A percentile compares a stretch with the other conserved stretches of the same genome.
phyloP scores from a whole-genome alignment of 2,113 vertebrate genomes.

The Pygathrix nemaeus region DNA sequence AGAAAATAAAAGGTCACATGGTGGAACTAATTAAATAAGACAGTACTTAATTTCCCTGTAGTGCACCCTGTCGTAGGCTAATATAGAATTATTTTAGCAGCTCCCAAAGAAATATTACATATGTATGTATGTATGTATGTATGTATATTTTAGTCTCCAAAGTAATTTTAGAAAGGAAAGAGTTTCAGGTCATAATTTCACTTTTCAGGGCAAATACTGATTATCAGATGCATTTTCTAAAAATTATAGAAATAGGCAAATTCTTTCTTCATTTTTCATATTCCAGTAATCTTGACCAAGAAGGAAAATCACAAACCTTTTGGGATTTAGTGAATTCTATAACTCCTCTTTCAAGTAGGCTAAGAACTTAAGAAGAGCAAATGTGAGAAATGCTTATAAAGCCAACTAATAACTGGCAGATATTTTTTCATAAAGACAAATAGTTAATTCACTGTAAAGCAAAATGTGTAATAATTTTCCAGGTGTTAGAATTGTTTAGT shows the following conservation, averaged over 20 bases:
- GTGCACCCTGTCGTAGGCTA: not conserved
- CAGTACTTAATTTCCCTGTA: not conserved
- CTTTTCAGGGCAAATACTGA: not conserved
- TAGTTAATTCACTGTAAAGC: slow-evolving; percentile 10
- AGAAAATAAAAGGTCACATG: not conserved
- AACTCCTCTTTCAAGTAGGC: slow-evolving; percentile 20
- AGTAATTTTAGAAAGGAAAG: not conserved
- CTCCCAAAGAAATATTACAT: not conserved
- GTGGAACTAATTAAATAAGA: slow-evolving; percentile 29
- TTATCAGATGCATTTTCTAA: not conserved
- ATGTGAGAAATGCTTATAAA: not conserved
- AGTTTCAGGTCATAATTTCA: slow-evolving; percentile 12
- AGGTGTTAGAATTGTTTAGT: slow-evolving; percentile 57
- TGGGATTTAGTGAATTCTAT: not conserved
- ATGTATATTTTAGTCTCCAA: not conserved
- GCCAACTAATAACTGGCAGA: not conserved
- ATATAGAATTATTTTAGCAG: slow-evolving; percentile 21
- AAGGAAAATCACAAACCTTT: slow-evolving; percentile 17
- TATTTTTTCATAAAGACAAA: slow-evolving; percentile 38
- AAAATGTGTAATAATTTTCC: slow-evolving; percentile 34
- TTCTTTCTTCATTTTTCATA: not conserved
- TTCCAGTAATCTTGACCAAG: not conserved
- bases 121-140: not conserved
- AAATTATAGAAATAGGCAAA: slow-evolving; percentile 3
- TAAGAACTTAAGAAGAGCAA: not conserved